phyloP scores from a whole-genome alignment of 2,797 vertebrate genomes.

The Cossypha polioptera region DNA sequence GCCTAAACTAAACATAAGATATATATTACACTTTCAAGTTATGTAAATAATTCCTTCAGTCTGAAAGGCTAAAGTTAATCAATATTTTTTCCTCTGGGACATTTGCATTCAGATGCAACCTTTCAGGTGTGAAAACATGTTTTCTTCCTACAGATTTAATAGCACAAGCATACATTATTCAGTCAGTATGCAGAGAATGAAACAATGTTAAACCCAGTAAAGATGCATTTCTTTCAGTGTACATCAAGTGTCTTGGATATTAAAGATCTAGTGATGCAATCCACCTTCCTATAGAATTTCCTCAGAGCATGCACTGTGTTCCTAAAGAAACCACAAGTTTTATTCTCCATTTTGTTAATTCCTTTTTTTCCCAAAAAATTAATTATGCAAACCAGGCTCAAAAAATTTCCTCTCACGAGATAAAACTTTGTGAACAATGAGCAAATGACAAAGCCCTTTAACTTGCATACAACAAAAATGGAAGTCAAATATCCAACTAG shows the following conservation, averaged over 20 bases:
- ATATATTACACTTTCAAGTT: not conserved
- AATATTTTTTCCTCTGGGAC: not conserved
- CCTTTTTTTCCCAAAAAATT: not conserved
- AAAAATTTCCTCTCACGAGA: not conserved
- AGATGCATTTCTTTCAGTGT: not conserved
- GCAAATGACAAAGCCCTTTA: not conserved
- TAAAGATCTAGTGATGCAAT: not conserved
- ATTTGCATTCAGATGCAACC: not conserved
- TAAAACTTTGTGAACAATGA: not conserved
- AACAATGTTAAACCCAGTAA: not conserved
- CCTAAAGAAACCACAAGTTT: not conserved
- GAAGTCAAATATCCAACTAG: not conserved
- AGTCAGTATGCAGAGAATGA: not conserved
- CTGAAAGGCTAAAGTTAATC: not conserved
- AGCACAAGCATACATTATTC: not conserved
- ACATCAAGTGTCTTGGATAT: not conserved
- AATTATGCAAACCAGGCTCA: not conserved
- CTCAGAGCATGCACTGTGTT: not conserved
- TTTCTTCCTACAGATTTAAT: not conserved
- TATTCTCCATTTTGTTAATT: not conserved
- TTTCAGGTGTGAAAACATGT: not conserved
- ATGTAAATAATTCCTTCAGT: not conserved
- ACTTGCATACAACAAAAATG: not conserved
- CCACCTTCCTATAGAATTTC: not conserved
- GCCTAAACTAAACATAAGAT: not conserved